Evolutionary conservation across 2,888 invertebrate genomes (phyloP), one percentile per base, ranked within the genome.

Genomic region (Biston betularia): DNA sequence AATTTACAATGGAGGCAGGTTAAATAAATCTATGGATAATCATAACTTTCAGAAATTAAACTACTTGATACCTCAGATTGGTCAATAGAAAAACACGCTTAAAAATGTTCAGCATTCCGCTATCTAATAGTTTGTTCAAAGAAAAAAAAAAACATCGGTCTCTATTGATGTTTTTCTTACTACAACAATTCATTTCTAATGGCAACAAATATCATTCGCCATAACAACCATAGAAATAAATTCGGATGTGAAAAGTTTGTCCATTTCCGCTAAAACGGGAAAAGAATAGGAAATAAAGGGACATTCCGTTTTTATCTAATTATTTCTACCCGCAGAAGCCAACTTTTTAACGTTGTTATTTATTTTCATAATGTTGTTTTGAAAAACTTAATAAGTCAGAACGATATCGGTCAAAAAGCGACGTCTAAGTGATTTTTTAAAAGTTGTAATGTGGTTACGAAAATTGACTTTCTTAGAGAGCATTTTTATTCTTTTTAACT

Each of bases 301-400:
- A 58, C 15, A 50, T 65, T 56, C 14, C 56, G 14, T 46, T 54
- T 50, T 53, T 53, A 61, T 57, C 38, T 58, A 62, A 63, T 62
- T 67, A 67, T 67, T 67, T 58, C 24, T 49, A 11, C 44, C 57
- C 48, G 62, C 56, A 35, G 24, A 56, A 59, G 46, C 34, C 35
- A 52, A 63, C 48, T 63, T 67, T 54, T 15, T 46, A 58, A 62
- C 58, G 38, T 15, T 52, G 66, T 62, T 55, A 65, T 64, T 60
- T 65, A 65, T 65, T 61, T 42, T 54, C 42, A 54, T 58, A 67
- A 63, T 63, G 35, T 48, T 58, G 57, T 62, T 67, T 54, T 42
- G 33, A 42, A 10, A 46, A 33, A 40, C 40, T 56, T 48, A 60
- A 56, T 45, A 65, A 57, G 38, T 56, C 24, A 34, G 12, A 42